These are phyloP conservation scores for Mantis religiosa DNA, from an alignment of 2,888 invertebrate genomes.

Conservation along the genomic window DNA sequence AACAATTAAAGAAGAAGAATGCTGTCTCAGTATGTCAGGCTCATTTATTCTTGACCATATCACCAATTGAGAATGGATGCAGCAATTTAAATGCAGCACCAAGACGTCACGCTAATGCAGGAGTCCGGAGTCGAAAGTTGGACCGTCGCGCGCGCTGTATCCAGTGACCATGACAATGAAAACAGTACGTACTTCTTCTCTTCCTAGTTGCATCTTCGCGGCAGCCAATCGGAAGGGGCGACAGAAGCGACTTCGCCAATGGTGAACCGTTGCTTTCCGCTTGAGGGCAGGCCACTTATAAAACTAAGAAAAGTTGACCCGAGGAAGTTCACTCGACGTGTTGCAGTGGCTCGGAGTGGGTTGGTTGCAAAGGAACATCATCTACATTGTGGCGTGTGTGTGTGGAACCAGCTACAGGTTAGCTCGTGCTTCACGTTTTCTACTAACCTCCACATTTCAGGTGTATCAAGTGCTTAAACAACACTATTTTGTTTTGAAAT, in stretches of 20 bases:
- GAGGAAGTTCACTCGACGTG: background rate
- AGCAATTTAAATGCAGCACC: no score
- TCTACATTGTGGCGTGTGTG: background rate
- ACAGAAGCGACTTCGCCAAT: conserved; percentile 18
- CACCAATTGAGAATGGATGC: background rate
- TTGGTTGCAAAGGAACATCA: background rate
- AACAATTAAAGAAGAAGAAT: no score
- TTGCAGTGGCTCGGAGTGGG: background rate
- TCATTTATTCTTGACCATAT: no score
- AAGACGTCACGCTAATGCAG: background rate
- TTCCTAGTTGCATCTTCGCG: background rate
- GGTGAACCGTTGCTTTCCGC: conserved; percentile 20
- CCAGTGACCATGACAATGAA: conserved; percentile 26
- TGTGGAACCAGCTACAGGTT: background rate
- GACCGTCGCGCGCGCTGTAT: background rate
- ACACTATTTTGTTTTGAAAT: no score
- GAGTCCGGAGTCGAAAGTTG: background rate
- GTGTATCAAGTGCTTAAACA: no score
- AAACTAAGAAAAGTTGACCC: conserved; percentile 18
- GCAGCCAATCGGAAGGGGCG: conserved; percentile 3
- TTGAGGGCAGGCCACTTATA: conserved; percentile 20
- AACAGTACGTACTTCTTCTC: conserved; percentile 9
- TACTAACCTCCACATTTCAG: no score
- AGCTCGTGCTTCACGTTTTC: no score
- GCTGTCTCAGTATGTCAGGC: no score